Conservation (phyloP, 2,888 invertebrate species). For the Aspidiotus rigidus region DNA sequence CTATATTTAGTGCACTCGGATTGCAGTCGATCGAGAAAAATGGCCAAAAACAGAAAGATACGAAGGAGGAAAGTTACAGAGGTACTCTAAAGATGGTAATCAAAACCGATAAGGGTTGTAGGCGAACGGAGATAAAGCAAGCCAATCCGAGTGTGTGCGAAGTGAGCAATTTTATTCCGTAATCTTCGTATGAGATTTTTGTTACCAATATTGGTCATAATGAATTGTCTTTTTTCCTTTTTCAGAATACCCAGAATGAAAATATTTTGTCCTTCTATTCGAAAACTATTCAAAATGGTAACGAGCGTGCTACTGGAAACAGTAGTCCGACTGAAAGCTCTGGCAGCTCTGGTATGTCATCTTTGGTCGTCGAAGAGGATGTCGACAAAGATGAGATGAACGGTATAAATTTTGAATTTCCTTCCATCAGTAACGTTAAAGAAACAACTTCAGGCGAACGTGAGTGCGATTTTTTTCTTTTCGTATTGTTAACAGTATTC, state of each 20-base stretch:
- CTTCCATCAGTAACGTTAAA: neutral
- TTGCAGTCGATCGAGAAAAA: constrained; percentile 52
- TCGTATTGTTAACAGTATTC: too few species aligned
- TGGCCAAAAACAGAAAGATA: constrained; percentile 49
- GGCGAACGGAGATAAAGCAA: constrained; percentile 44
- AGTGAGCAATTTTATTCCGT: neutral
- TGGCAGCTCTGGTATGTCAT: neutral
- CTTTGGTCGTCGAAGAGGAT: neutral
- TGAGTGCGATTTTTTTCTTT: too few species aligned
- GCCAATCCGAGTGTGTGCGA: constrained; percentile 39
- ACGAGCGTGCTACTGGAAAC: neutral
- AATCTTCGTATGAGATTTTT: too few species aligned
- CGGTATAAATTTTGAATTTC: neutral
- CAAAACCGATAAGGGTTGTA: constrained; percentile 54
- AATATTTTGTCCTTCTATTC: constrained; percentile 20
- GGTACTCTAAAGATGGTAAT: constrained; percentile 78
- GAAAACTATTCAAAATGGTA: constrained; percentile 17
- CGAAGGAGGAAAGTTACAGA: constrained; percentile 51
- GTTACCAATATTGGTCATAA: too few species aligned
- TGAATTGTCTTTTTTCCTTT: neutral
- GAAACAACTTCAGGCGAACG: too few species aligned
- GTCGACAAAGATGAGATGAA: neutral
- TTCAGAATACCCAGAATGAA: constrained; percentile 15
- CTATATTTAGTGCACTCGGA: constrained; percentile 63
- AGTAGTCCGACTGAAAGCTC: neutral